phyloP scores from a whole-genome alignment of 2,888 invertebrate genomes.

The Notodonta dromedarius region DNA sequence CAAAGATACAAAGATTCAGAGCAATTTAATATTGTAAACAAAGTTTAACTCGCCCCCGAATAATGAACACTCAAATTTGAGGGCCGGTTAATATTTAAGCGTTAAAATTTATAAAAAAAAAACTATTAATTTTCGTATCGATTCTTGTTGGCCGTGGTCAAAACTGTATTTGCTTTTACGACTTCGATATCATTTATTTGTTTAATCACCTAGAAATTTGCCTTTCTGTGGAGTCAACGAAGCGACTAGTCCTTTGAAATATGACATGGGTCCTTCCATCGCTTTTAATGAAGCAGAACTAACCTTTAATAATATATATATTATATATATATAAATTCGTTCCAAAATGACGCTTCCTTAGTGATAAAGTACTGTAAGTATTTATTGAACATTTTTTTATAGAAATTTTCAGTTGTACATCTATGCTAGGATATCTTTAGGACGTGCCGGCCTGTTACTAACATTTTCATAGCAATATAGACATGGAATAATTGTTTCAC shows the following conservation, averaged over 20 bases:
- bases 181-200: too few relatives aligned
- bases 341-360: conserved; percentile 69
- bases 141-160: too few relatives aligned
- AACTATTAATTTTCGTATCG: too few relatives aligned
- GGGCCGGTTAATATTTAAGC: too few relatives aligned
- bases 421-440: conserved; percentile 40
- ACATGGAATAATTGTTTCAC: not conserved
- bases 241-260: not conserved
- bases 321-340: conserved; percentile 35
- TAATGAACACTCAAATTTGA: too few relatives aligned
- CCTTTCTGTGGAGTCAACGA: too few relatives aligned
- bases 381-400: conserved; percentile 50
- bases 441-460: conserved; percentile 30
- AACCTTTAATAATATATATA: conserved; percentile 6
- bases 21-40: too few relatives aligned
- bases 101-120: too few relatives aligned
- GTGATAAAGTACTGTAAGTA: conserved; percentile 56
- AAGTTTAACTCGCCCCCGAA: too few relatives aligned
- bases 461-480: conserved; percentile 14
- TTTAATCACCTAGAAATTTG: too few relatives aligned
- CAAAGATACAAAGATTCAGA: too few relatives aligned
- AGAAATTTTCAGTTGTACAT: conserved; percentile 44
- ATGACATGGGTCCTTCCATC: conserved; percentile 41
- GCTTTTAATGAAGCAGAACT: conserved; percentile 31
- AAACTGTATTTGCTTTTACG: too few relatives aligned